These are phyloP conservation scores for Rhyacichthys aspro DNA, from an alignment of 2,797 vertebrate genomes.

Conservation along the genomic window DNA sequence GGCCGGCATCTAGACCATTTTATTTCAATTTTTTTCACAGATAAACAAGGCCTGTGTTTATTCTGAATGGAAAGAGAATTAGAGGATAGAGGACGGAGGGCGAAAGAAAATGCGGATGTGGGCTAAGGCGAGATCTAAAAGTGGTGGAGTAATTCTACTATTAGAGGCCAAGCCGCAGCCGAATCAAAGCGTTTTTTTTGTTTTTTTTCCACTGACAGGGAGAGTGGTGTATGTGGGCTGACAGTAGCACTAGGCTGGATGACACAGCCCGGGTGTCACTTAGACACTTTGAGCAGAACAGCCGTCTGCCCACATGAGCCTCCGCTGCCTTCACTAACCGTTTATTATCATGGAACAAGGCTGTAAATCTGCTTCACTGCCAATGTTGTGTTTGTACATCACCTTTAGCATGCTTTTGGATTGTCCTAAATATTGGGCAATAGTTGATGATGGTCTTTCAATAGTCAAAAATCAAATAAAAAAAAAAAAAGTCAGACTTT, in stretches of 20 bases:
- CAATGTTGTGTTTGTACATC: conserved; percentile 12
- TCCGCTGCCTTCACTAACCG: conserved; percentile 4
- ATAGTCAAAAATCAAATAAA: too few species aligned
- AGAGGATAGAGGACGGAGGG: conserved; percentile 12
- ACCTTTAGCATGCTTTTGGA: too few species aligned
- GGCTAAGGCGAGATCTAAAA: conserved; percentile 16
- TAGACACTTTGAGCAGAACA: conserved; percentile 1
- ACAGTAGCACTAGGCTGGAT: conserved; percentile 50
- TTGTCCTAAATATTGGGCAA: too few species aligned
- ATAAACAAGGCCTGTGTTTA: conserved; percentile 64
- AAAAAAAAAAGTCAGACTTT: too few species aligned
- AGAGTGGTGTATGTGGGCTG: conserved; percentile 76
- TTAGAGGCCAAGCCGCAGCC: conserved; percentile 54
- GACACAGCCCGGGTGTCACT: conserved; percentile 33
- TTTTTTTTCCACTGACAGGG: conserved; percentile 67
- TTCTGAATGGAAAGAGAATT: conserved; percentile 38
- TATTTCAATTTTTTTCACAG: conserved; percentile 66
- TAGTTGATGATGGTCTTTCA: too few species aligned
- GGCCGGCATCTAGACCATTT: conserved; percentile 56
- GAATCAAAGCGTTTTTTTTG: conserved; percentile 66
- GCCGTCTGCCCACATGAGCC: conserved; percentile 11
- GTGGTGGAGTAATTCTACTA: conserved; percentile 53
- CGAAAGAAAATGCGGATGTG: conserved; percentile 3
- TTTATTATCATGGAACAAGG: too few species aligned
- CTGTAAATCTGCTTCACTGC: conserved; percentile 11